Percentiles rank a stretch among this genome's conserved stretches.
Evolutionary conservation across 1,140 invertebrate genomes (phyloP).

Genomic region (Papilio aristodemus): DNA sequence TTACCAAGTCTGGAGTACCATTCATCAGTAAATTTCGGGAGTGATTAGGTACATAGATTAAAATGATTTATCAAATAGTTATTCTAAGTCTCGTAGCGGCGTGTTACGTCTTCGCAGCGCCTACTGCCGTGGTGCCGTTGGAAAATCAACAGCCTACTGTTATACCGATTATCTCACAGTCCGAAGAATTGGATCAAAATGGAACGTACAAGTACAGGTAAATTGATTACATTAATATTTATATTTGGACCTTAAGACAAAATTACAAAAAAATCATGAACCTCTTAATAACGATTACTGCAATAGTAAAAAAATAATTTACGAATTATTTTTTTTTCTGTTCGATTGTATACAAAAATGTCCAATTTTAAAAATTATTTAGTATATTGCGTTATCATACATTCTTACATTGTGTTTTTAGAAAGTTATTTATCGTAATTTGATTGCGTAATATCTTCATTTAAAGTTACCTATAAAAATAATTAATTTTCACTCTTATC

Average conservation of each 20-base stretch:
- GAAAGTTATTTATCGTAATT: too few relatives aligned
- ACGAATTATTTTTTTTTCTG: too few relatives aligned
- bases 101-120: constrained; percentile 47
- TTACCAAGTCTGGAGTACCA: constrained; percentile 71
- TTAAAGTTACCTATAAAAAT: too few relatives aligned
- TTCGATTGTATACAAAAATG: too few relatives aligned
- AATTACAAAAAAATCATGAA: constrained; percentile 5
- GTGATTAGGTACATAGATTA: constrained; percentile 49
- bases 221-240: not conserved
- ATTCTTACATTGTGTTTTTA: too few relatives aligned
- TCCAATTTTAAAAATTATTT: too few relatives aligned
- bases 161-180: constrained; percentile 78
- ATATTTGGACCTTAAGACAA: constrained; percentile 13
- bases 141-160: constrained; percentile 67
- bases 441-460: too few relatives aligned
- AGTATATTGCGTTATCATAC: too few relatives aligned
- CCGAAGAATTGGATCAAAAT: constrained; percentile 78
- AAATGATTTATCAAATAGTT: constrained; percentile 61
- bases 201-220: constrained; percentile 81
- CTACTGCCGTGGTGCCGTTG: constrained; percentile 50
- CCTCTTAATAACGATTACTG: too few relatives aligned
- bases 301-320: too few relatives aligned
- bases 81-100: constrained; percentile 45
- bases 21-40: constrained; percentile 64
- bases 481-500: too few relatives aligned